These are phyloP conservation scores for Drosophila vallismaia DNA, from an alignment of 2,888 invertebrate genomes.

Conservation along the genomic window DNA sequence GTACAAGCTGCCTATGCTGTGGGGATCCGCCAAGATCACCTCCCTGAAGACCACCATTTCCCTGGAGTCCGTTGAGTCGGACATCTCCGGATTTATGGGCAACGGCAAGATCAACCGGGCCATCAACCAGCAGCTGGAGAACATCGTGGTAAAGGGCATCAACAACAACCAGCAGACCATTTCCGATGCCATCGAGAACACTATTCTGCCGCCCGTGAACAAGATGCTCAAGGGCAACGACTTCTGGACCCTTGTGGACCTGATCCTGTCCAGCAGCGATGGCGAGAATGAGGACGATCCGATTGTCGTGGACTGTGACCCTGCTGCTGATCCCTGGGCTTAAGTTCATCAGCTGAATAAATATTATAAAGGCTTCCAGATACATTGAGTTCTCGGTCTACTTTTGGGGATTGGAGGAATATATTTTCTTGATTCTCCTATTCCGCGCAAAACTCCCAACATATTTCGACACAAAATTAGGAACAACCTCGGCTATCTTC, in stretches of 20 bases:
- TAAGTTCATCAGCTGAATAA: conserved; percentile 31
- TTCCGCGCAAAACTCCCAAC: too few species aligned
- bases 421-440: too few species aligned
- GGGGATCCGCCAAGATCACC: conserved; percentile 79
- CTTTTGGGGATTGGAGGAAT: conserved; percentile 57
- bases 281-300: conserved; percentile 75
- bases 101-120: conserved; percentile 62
- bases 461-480: background rate
- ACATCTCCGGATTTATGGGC: conserved; percentile 76
- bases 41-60: conserved; percentile 71
- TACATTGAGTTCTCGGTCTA: conserved; percentile 36
- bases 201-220: conserved; percentile 73
- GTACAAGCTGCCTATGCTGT: conserved; percentile 78
- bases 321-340: conserved; percentile 80
- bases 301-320: conserved; percentile 69
- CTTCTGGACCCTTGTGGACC: conserved; percentile 74
- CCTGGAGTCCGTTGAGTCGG: conserved; percentile 68
- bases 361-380: conserved; percentile 22
- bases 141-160: conserved; percentile 61
- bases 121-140: conserved; percentile 74
- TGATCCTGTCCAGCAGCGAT: conserved; percentile 64
- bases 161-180: conserved; percentile 72
- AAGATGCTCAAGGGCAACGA: conserved; percentile 76
- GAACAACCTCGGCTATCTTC: conserved; percentile 25
- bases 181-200: conserved; percentile 73